phyloP scores from a whole-genome alignment of 2,113 vertebrate species.

The Anhinga anhinga region DNA sequence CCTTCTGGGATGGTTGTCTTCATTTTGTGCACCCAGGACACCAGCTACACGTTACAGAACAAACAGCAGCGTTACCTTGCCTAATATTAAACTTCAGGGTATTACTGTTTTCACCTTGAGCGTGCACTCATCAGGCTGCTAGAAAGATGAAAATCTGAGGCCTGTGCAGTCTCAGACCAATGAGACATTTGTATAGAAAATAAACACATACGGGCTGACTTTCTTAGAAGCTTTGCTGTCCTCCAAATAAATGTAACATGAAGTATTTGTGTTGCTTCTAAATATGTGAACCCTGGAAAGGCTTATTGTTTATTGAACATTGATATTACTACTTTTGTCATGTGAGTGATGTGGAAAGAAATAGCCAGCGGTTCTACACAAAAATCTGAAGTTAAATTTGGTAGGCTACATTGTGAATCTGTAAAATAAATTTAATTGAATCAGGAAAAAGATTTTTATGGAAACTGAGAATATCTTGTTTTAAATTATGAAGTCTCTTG shows the following conservation, averaged over 20 bases:
- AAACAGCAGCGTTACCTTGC: background rate
- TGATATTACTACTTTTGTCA: background rate
- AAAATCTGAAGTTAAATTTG: background rate
- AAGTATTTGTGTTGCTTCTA: background rate
- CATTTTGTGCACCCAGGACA: background rate
- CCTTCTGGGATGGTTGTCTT: background rate
- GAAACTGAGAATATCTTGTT: background rate
- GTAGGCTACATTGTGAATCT: background rate
- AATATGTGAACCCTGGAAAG: background rate
- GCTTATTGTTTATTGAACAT: background rate
- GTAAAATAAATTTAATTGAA: background rate
- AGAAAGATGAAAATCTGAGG: background rate
- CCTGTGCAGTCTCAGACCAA: background rate
- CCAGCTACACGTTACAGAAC: accelerated
- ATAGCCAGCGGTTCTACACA: background rate
- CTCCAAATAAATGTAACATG: background rate
- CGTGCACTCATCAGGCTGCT: background rate
- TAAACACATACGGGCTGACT: background rate
- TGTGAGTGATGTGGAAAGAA: background rate
- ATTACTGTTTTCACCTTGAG: background rate
- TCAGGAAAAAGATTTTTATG: background rate
- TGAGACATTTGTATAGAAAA: background rate
- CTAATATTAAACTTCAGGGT: background rate
- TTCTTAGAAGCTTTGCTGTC: background rate
- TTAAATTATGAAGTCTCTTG: background rate